Conservation (phyloP, 2,113 vertebrate species). For the Sinocyclocheilus anshuiensis region DNA sequence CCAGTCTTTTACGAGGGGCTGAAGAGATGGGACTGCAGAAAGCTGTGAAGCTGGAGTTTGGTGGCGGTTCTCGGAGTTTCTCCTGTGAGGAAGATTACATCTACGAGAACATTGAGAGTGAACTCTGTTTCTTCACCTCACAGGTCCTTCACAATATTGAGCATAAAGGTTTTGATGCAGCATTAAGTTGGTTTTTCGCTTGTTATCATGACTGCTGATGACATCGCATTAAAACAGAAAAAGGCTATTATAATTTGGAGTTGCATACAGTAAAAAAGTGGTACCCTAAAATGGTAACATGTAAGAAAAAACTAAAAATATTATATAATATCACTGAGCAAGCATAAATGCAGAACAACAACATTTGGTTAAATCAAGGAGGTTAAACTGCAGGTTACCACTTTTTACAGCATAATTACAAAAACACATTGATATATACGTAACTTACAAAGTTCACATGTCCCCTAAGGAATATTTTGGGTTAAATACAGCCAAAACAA, state of each 20-base stretch:
- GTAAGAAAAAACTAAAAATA: neutral
- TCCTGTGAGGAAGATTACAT: slow-evolving; percentile 97
- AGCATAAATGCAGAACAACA: neutral
- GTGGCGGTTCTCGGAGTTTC: slow-evolving; percentile 86
- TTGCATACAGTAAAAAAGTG: neutral
- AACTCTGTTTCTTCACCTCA: slow-evolving; percentile 94
- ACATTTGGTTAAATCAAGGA: neutral
- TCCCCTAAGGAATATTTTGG: neutral
- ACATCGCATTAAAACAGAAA: neutral
- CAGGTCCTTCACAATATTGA: slow-evolving; percentile 77
- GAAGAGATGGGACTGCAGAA: slow-evolving; percentile 93
- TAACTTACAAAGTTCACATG: neutral
- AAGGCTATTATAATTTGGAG: neutral
- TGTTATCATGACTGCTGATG: neutral
- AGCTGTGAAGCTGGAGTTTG: slow-evolving; percentile 89
- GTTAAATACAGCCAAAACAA: neutral
- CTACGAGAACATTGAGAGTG: slow-evolving; percentile 96
- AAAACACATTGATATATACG: neutral
- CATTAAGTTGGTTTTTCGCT: neutral
- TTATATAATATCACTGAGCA: neutral
- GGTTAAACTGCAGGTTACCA: neutral
- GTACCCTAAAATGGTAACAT: neutral
- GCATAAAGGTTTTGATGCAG: neutral
- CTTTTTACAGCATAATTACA: neutral
- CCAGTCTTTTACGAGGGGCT: slow-evolving; percentile 90